phyloP scores from a whole-genome alignment of 2,888 invertebrate genomes.

The Ophion costatus region DNA sequence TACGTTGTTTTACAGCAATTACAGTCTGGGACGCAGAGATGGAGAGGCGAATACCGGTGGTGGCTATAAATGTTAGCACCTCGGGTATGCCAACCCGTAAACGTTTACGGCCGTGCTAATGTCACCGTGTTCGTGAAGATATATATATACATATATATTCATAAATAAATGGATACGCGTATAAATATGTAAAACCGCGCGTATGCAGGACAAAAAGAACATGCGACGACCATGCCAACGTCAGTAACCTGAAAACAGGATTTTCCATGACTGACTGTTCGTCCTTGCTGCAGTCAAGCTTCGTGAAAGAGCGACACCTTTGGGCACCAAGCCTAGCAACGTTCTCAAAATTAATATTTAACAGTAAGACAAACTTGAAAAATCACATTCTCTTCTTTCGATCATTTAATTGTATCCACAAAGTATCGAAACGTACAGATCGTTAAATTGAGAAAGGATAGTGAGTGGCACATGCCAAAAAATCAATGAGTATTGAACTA shows the following conservation, averaged over 20 bases:
- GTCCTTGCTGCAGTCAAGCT: constrained; percentile 38
- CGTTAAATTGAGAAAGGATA: too few relatives aligned
- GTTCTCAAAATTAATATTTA: neutral
- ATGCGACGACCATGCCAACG: neutral
- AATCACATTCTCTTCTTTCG: neutral
- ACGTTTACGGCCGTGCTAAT: constrained; percentile 68
- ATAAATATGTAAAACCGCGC: neutral
- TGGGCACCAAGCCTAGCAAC: neutral
- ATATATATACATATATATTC: neutral
- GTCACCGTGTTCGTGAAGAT: constrained; percentile 47
- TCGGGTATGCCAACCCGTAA: constrained; percentile 47
- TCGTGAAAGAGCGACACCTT: neutral
- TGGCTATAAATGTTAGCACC: constrained; percentile 70
- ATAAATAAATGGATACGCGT: neutral
- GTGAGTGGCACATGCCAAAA: too few relatives aligned
- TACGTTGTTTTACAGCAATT: constrained; percentile 11
- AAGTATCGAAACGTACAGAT: too few relatives aligned
- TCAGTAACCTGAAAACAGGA: constrained; percentile 4
- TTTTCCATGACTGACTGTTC: constrained; percentile 21
- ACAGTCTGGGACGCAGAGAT: constrained; percentile 19
- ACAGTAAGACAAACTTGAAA: neutral
- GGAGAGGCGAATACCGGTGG: constrained; percentile 66
- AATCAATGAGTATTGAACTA: too few relatives aligned
- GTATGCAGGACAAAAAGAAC: neutral
- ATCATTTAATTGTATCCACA: neutral